phyloP scores from a whole-genome alignment of 2,113 vertebrate genomes.

The Campylorhamphus procurvoides region DNA sequence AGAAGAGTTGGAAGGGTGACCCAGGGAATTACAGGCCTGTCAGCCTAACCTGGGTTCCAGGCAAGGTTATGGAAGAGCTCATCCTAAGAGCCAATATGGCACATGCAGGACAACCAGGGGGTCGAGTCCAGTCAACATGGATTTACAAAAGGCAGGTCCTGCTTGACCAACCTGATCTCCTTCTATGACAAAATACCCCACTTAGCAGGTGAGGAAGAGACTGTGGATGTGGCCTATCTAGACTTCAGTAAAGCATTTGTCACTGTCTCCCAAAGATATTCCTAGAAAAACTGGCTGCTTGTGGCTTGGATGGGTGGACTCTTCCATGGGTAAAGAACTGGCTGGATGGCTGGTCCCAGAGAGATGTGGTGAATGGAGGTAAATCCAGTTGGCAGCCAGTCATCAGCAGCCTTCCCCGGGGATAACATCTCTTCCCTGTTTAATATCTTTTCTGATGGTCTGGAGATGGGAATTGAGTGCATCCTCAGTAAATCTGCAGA shows the following conservation, averaged over 20 bases:
- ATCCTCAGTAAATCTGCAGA: neutral
- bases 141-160: neutral
- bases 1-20: neutral
- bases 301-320: neutral
- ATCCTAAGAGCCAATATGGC: neutral
- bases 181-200: neutral
- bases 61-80: neutral
- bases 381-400: neutral
- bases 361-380: neutral
- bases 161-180: neutral
- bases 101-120: neutral
- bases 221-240: neutral
- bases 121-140: neutral
- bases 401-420: no score
- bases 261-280: neutral
- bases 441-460: no score
- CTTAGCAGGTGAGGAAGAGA: neutral
- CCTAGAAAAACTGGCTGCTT: neutral
- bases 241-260: neutral
- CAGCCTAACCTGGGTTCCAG: neutral
- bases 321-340: accelerated
- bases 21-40: neutral
- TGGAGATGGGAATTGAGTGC: neutral
- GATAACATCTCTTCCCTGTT: neutral
- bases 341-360: neutral